These are phyloP conservation scores for Actinostola sp. DNA, from an alignment of 92 coral and sea anemone genomes.

Conservation along the genomic window DNA sequence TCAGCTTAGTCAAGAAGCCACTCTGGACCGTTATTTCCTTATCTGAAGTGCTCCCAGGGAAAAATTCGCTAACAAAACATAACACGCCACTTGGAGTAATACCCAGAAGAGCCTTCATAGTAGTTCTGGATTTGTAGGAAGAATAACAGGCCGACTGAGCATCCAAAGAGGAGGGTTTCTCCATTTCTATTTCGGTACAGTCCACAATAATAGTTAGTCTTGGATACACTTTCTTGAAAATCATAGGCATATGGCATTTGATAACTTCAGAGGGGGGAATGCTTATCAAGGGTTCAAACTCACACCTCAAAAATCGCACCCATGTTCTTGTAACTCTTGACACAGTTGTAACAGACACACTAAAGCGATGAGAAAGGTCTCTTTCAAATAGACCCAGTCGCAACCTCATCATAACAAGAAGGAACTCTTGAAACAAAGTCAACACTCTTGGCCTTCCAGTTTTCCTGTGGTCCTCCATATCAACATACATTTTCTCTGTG, in stretches of 20 bases:
- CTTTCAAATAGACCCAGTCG: conserved; percentile 53
- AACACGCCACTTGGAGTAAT: conserved; percentile 46
- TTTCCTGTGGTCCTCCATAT: conserved; percentile 3
- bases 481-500: conserved; percentile 34
- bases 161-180: conserved; percentile 44
- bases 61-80: conserved; percentile 56
- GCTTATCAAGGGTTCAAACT: no score
- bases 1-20: no score
- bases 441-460: conserved; percentile 37
- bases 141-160: conserved; percentile 58
- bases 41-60: conserved; percentile 36
- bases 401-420: conserved; percentile 42
- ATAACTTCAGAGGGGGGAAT: no score
- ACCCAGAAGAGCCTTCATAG: conserved; percentile 64
- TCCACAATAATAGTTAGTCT: conserved; percentile 39
- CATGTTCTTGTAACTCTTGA: conserved; percentile 37
- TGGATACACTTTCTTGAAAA: no score
- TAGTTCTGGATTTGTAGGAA: conserved; percentile 58
- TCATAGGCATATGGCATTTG: no score
- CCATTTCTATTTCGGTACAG: conserved; percentile 35
- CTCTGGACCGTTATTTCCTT: no score
- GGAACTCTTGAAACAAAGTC: conserved; percentile 36
- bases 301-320: conserved; percentile 47
- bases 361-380: conserved; percentile 37
- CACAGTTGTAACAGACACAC: conserved; percentile 41